Base-by-base conservation (phyloP, 2,888 invertebrate species). In the Nymphalis polychloros region DNA sequence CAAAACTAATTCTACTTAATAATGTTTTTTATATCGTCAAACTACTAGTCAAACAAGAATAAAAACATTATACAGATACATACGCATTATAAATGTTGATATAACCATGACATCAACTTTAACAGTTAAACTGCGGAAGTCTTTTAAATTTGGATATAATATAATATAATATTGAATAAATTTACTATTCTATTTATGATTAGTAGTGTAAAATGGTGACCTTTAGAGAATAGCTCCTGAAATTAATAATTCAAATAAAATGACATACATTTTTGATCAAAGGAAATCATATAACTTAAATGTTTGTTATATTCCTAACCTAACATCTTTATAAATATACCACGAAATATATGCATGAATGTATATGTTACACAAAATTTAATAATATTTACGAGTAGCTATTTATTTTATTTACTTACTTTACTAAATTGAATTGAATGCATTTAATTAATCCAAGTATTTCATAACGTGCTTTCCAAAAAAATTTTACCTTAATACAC, bases 41-140 rank as follows among this genome's bases (percentile, higher is more conserved):
- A 82, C 79, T 79, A 88, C 87, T 81, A 77, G 88, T 87, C 84
- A 81, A 85, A 85, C 89, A 78, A 86, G 86, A 84, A 78, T 55
- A 31, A n/a, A 80, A 73, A 76, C 68, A 69, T 64, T 67, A 67
- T 70, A 70, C 63, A 63, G 63, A 69, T 70, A 64, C 68, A 68
- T 61, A 47, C 69, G 63, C 72, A 77, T 77, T 74, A 53, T 53
- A 70, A 59, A 64, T 48, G 68, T 41, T 59, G 35, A 75, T 76
- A 73, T 74, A 77, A 70, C 70, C 70, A 68, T 73, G 65, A 74
- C 64, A 60, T 70, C 80, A 83, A 79, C 73, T 59, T 77, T 78
- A 76, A 74, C 68, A 71, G 66, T 74, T 72, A 70, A 64, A 67
- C 65, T 74, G 74, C 69, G 76, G 75, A 77, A 78, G 72, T 64